Conservation (phyloP, 2,113 vertebrate species). For the Cervus canadensis region DNA sequence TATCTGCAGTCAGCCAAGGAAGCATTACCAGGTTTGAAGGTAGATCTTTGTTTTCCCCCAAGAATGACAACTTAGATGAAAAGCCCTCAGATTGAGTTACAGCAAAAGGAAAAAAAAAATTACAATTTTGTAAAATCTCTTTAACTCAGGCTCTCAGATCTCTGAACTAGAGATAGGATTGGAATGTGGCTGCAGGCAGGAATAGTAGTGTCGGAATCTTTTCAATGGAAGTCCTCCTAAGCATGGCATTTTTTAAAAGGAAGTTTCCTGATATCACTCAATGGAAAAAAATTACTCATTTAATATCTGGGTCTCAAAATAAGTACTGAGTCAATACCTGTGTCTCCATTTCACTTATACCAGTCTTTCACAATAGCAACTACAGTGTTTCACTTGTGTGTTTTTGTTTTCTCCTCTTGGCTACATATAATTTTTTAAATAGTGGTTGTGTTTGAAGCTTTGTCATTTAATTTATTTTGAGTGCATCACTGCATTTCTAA, state of each 20-base stretch:
- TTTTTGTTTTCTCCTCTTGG: background rate
- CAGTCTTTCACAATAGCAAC: background rate
- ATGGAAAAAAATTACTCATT: background rate
- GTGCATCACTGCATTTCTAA: background rate
- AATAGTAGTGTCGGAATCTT: constrained; percentile 6
- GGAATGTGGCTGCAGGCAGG: constrained; percentile 60
- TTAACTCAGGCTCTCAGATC: constrained; percentile 58
- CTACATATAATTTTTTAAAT: background rate
- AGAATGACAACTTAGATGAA: constrained; percentile 55
- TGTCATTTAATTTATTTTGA: background rate
- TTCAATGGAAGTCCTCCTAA: constrained; percentile 39
- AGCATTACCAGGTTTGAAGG: background rate
- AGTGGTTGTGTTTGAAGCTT: background rate
- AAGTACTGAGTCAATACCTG: background rate
- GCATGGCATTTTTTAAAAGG: background rate
- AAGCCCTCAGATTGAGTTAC: constrained; percentile 46
- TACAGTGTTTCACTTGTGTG: background rate
- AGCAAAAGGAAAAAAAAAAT: constrained; percentile 13
- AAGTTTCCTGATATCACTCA: constrained; percentile 20
- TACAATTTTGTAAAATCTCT: constrained; percentile 51
- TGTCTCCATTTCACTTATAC: background rate
- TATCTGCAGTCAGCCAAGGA: background rate
- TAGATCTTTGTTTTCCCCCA: constrained; percentile 26
- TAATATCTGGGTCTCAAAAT: constrained; percentile 8
- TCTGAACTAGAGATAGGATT: constrained; percentile 63